phyloP scores from a whole-genome alignment of 2,888 invertebrate species.

The Galeopsomyia nigrocyanea region DNA sequence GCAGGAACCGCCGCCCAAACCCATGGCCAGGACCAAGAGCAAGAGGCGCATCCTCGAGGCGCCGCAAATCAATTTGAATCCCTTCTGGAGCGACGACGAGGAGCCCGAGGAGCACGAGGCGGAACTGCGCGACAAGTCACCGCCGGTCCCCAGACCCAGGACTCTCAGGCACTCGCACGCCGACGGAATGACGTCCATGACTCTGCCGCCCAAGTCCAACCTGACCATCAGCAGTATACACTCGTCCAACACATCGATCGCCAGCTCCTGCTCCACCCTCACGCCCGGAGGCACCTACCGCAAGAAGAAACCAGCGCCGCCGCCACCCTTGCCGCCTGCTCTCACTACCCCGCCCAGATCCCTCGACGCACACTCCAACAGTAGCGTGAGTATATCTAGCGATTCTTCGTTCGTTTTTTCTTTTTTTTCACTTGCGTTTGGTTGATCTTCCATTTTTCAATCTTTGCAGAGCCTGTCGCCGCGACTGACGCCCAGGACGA shows the following conservation, averaged over 20 bases:
- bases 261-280: slow-evolving; percentile 66
- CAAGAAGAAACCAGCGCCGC: slow-evolving; percentile 78
- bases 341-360: not conserved
- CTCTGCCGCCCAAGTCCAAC: slow-evolving; percentile 60
- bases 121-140: slow-evolving; percentile 43
- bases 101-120: slow-evolving; percentile 60
- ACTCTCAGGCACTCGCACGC: slow-evolving; percentile 61
- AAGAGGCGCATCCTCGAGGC: slow-evolving; percentile 68
- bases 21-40: slow-evolving; percentile 31
- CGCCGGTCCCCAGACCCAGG: slow-evolving; percentile 71
- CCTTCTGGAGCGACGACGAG: slow-evolving; percentile 82
- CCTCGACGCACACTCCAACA: slow-evolving; percentile 2
- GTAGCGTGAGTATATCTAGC: slow-evolving; percentile 5
- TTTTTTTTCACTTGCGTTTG: not conserved
- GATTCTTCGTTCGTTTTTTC: not conserved
- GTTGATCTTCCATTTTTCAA: too few relatives aligned
- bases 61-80: slow-evolving; percentile 75
- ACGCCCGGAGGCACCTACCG: slow-evolving; percentile 71
- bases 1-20: slow-evolving; percentile 35
- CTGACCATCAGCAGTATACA: slow-evolving; percentile 58
- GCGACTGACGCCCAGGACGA: slow-evolving; percentile 70
- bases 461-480: slow-evolving; percentile 60
- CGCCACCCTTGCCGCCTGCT: not conserved
- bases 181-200: slow-evolving; percentile 62
- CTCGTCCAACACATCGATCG: slow-evolving; percentile 68